Evolutionary conservation across 2,113 vertebrate genomes (phyloP).

Genomic region (Pollachius pollachius): DNA sequence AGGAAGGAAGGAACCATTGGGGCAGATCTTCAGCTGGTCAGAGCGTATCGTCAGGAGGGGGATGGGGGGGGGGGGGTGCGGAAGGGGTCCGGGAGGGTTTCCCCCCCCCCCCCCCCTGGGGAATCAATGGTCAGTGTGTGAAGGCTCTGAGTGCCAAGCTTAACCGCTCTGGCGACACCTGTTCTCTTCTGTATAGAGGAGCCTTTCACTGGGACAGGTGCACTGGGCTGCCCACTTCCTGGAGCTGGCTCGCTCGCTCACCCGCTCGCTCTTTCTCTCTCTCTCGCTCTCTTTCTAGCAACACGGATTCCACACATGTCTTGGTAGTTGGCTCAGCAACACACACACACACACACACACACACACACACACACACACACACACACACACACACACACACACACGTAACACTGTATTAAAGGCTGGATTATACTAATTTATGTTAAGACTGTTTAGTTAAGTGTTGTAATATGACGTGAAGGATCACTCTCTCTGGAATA

Average conservation of each 20-base stretch:
- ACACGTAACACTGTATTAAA: too few species aligned
- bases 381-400: too few species aligned
- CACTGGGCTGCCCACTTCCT: slow-evolving; percentile 27
- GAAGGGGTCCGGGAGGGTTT: slow-evolving; percentile 33
- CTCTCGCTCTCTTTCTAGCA: slow-evolving; percentile 38
- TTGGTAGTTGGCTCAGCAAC: slow-evolving; percentile 31
- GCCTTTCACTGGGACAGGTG: slow-evolving; percentile 80
- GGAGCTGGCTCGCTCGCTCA: slow-evolving; percentile 1
- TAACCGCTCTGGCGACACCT: slow-evolving; percentile 72
- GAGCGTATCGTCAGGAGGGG: slow-evolving; percentile 14
- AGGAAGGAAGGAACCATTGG: slow-evolving; percentile 64
- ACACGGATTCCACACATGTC: slow-evolving; percentile 64
- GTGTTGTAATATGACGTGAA: too few species aligned
- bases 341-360: too few species aligned
- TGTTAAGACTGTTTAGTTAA: too few species aligned
- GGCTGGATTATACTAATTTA: too few species aligned
- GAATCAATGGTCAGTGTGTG: slow-evolving; percentile 51
- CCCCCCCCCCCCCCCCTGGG: slow-evolving; percentile 36
- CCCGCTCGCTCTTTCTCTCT: slow-evolving; percentile 17
- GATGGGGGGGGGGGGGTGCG: slow-evolving; percentile 16
- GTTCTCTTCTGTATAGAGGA: slow-evolving; percentile 65
- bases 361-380: too few species aligned
- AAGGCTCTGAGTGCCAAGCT: slow-evolving; percentile 50
- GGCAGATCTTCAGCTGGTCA: slow-evolving; percentile 13
- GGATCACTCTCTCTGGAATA: too few species aligned